Evolutionary conservation across 2,888 invertebrate species (phyloP), one percentile per base, ranked within the genome.

Genomic region (Rhodophaea formosa): DNA sequence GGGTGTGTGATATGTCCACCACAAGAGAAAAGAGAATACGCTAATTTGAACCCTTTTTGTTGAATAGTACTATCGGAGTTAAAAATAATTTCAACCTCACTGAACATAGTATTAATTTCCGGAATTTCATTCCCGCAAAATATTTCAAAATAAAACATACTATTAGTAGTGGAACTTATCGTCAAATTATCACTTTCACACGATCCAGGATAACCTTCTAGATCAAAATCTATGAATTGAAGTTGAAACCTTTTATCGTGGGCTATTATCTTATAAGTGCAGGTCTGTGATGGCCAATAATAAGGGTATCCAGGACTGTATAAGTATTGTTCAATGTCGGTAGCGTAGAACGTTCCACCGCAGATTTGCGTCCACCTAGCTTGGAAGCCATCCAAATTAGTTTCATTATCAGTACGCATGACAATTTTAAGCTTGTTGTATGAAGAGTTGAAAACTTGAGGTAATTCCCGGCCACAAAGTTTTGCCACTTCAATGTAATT

Each of bases 261-360:
- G 15, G 32, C 51, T 10, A 12, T 1, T 39, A 97, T 93, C 35
- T 92, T 92, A 70, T 96, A 97, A 54, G 92, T 87, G 75, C 97
- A 97, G 53, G 86, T 70, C 10, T 94, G 73, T 65, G 88, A 86
- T 10, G 84, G 72, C 7, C 85, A 86, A 77, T 97, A 98, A 0
- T 66, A 63, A 1, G 97, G 96, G 85, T 94, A 97, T 49, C 94
- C 94, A 0, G 98, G 97, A 71, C 96, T 96, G 29, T 88, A 87
- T 12, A 97, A 80, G 45, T 82, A 79, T 70, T 92, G 91, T 61
- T 88, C 77, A 32, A 77, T 77, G n/a, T 72, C 77, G 3, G 88
- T 88, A 0, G 93, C 95, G 52, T 85, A 76, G 66, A 94, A 93
- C 3, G 87, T 78, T 3, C 95, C 95, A 10, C 96, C 96, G 81